Base-by-base conservation (phyloP, 2,797 vertebrate species). In the Naso thynnoides region DNA sequence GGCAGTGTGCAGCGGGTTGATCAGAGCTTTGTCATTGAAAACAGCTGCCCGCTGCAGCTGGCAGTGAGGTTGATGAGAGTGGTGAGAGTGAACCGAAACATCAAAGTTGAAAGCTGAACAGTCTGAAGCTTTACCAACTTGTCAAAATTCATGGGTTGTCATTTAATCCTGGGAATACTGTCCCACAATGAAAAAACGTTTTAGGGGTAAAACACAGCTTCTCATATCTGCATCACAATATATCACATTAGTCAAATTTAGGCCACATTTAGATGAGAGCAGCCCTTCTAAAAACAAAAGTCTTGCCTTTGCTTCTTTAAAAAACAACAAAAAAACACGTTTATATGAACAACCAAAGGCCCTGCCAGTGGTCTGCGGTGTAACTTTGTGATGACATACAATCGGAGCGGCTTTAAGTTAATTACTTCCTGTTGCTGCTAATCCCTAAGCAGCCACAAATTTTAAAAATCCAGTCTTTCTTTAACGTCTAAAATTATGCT, bases 41-140 rank as follows among this genome's bases (percentile, higher is more conserved):
- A 29, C 64, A 38, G 21, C 52, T 45, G 58, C 41, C 39, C 48
- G 42, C 42, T 41, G 38, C 26, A 21, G 8, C 68, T 47, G 44
- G 33, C 29, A 56, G 5, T 19, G 1, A 21, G n/a, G 13, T 8
- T 56, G 44, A 53, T 44, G 38, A 50, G 52, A 57, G n/a, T 3
- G 11, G 9, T 19, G 42, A 33, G 7, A 15, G 13, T 6, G 18
- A 70, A n/a, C 23, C 29, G 56, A 73, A 73, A 58, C 6, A 39
- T 55, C 48, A 19, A 49, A 49, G 21, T 5, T n/a, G 27, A 2
- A 4, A 61, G 27, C 29, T 61, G 59, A 44, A 36, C 23, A 26
- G 14, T 45, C 26, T 47, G 47, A 67, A 61, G 36, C 14, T n/a
- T 47, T 6, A 23, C 21, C 16, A 11, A 49, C 14, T 49, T 26